A percentile compares a stretch with the other conserved stretches of the same genome.
Conservation (phyloP, 2,888 invertebrate species). For the Allolobophora icterica region DNA sequence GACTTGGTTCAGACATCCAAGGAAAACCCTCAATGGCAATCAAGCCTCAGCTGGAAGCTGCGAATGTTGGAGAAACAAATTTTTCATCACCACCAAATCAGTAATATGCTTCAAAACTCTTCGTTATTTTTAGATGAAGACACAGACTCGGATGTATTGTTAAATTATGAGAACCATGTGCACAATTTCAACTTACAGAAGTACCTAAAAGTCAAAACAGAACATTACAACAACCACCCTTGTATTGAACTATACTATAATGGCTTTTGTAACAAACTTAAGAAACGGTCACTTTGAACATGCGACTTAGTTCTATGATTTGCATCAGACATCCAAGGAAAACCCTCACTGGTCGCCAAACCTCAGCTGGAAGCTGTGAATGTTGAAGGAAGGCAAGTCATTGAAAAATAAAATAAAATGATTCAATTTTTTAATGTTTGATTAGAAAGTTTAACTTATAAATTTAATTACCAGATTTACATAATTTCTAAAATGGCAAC, state of each 20-base stretch:
- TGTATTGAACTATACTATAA: too few species aligned
- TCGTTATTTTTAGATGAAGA: too few species aligned
- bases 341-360: not conserved
- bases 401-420: too few species aligned
- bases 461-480: not conserved
- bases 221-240: too few species aligned
- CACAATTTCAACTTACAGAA: too few species aligned
- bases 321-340: conserved; percentile 21
- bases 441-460: not conserved
- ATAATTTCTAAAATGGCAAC: not conserved
- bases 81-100: conserved; percentile 27
- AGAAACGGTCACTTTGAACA: not conserved
- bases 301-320: not conserved
- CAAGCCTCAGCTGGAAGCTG: conserved; percentile 31
- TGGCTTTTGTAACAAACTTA: not conserved
- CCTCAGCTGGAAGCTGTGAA: conserved; percentile 32
- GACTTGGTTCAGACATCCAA: conserved; percentile 21
- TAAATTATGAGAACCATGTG: too few species aligned
- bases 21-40: conserved; percentile 19
- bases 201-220: too few species aligned
- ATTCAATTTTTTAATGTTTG: not conserved
- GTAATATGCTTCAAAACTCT: too few species aligned
- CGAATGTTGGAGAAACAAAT: conserved; percentile 13
- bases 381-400: too few species aligned
- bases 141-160: too few species aligned